Evolutionary conservation across 2,888 invertebrate species (phyloP), one percentile per base, ranked within the genome.

Genomic region (Acanthosepion lycidas): DNA sequence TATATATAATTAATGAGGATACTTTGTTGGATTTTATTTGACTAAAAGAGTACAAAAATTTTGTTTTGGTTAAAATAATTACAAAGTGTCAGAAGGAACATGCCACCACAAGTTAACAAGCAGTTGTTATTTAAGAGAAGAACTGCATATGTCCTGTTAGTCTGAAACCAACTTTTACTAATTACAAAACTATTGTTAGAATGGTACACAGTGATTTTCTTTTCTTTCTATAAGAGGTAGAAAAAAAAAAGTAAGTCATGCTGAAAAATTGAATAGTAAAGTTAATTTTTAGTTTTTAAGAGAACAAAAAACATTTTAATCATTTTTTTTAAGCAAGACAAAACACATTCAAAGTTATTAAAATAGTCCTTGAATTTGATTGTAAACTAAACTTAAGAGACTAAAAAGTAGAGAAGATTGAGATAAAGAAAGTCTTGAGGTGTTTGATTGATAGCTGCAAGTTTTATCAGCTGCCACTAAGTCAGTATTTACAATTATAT

Each of bases 81-180:
- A 59, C 23, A 59, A 78, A n/a, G 15, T 12, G 33, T 12, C n/a
- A 28, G 28, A 78, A 78, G 78, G 5, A 78, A 78, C 15, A 78
- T 78, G 15, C 78, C 78, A 78, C 15, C n/a, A 78, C 78, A 78
- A 78, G 33, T n/a, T 33, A 78, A 78, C 78, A n/a, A 78, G 78
- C 78, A 33, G 33, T 78, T 78, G n/a, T 78, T 78, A 78, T n/a
- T 78, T 15, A n/a, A n/a, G 28, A 64, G 64, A n/a, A 18, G 33
- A 78, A n/a, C 9, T 33, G 78, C 33, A 33, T 12, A 78, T 33
- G n/a, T 15, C n/a, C 78, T 78, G 78, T 78, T 78, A 78, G 78
- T 78, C n/a, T 78, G n/a, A 78, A 78, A 78, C 78, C 78, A 78
- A 78, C 78, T 78, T 78, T 78, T 78, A 33, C 78, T 78, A 78